Conservation (phyloP, 2,888 invertebrate genomes). For the Sabellastarte sp. region DNA sequence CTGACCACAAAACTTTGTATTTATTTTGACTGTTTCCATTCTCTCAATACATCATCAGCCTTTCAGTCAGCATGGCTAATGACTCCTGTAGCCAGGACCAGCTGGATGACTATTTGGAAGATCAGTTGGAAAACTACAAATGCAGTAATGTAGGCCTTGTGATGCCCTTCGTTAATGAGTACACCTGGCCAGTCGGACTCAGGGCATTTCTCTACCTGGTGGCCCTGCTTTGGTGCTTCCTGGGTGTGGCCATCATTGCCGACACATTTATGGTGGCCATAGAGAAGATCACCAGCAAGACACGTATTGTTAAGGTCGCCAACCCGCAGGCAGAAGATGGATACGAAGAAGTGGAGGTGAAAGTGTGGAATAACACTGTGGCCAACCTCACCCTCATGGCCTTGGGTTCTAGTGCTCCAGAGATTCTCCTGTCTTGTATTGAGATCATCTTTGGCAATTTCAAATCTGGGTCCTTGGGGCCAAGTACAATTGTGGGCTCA, state of each 20-base stretch:
- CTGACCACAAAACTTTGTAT: too few species aligned
- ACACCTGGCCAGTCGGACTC: slow-evolving; percentile 59
- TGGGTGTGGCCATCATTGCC: slow-evolving; percentile 66
- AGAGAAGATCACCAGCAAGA: slow-evolving; percentile 65
- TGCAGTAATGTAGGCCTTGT: slow-evolving; percentile 57
- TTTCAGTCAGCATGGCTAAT: too few species aligned
- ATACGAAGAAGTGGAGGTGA: slow-evolving; percentile 41
- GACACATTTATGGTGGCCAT: slow-evolving; percentile 66
- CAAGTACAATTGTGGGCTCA: slow-evolving; percentile 66
- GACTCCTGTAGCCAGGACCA: too few species aligned
- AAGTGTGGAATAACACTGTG: slow-evolving; percentile 56
- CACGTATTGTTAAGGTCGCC: slow-evolving; percentile 56
- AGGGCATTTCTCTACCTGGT: slow-evolving; percentile 61
- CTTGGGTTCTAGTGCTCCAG: slow-evolving; percentile 65
- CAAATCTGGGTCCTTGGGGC: slow-evolving; percentile 63
- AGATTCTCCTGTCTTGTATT: slow-evolving; percentile 64
- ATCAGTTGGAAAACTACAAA: too few species aligned
- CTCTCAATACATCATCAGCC: too few species aligned
- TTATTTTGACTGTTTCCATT: too few species aligned
- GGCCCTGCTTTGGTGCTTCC: slow-evolving; percentile 64
- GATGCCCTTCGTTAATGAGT: slow-evolving; percentile 61
- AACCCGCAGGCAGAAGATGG: slow-evolving; percentile 35
- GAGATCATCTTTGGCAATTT: slow-evolving; percentile 61
- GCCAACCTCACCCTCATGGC: slow-evolving; percentile 66
- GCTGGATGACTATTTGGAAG: too few species aligned